Conservation (phyloP, 2,797 vertebrate species). For the Hydrocynus forskahlii region DNA sequence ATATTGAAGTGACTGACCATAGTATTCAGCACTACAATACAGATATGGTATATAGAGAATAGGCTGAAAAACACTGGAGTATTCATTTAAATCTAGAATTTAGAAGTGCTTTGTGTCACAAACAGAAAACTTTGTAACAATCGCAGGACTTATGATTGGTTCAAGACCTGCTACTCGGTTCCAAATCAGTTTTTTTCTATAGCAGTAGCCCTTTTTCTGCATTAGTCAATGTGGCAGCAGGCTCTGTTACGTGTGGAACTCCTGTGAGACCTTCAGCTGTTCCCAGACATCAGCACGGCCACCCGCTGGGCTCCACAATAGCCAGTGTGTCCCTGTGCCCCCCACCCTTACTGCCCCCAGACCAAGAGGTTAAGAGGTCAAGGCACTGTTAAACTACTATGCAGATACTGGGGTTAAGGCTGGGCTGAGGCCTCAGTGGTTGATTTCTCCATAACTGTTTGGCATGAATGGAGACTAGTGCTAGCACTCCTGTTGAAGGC, state of each 20-base stretch:
- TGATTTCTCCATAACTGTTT: neutral
- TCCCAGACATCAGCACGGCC: conserved; percentile 49
- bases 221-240: conserved; percentile 15
- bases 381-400: conserved; percentile 31
- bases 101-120: neutral
- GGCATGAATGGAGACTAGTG: neutral
- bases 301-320: conserved; percentile 45
- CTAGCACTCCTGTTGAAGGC: neutral
- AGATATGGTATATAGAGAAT: too few species aligned
- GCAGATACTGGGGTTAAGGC: conserved; percentile 6
- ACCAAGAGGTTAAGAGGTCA: conserved; percentile 37
- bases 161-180: neutral
- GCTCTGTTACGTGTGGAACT: conserved; percentile 1
- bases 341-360: neutral
- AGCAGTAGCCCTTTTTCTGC: neutral
- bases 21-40: too few species aligned
- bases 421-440: neutral
- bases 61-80: too few species aligned
- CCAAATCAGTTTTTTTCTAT: neutral
- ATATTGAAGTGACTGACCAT: too few species aligned
- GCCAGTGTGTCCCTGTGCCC: conserved; percentile 11
- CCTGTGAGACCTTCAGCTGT: conserved; percentile 51
- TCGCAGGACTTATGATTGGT: neutral
- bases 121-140: neutral
- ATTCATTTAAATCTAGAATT: neutral